Evolutionary conservation across 2,888 invertebrate species (phyloP), one percentile per base, ranked within the genome.

Genomic region (Sinohyriopsis cumingii): DNA sequence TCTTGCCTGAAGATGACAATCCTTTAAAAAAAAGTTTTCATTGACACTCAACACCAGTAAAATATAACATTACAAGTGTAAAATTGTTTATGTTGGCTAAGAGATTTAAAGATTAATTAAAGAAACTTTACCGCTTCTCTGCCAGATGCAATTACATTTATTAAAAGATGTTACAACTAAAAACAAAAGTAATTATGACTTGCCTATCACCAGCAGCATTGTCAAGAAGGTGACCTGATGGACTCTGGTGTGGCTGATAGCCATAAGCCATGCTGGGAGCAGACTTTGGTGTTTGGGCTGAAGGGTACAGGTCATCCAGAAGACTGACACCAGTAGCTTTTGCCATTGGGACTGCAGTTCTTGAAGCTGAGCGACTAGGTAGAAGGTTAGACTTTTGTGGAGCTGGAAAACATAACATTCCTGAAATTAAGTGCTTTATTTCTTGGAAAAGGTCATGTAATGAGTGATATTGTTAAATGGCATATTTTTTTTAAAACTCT

Each of bases 241-340:
- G 70, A 55, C 75, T 70, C 24, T 68, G 74, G 45, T 69, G 67
- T 24, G 15, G 45, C 45, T 45, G 45, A 45, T 12, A 45, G 45
- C 45, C 45, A 45, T n/a, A n/a, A n/a, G 69, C 64, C 33, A 73
- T 73, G 68, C 79, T 76, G 63, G 82, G 80, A 55, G 82, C 78
- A 28, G 79, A 78, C 57, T 78, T 76, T 25, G 80, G 81, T n/a
- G 78, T 69, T 25, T 67, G 79, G 67, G 77, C 72, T 15, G 80
- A 77, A 12, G 80, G 82, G 9, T 85, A 67, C 24, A 88, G 75
- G 64, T 88, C 87, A 68, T 89, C 89, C 9, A 80, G 69, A 22
- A 87, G 80, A 65, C 85, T 87, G 65, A 89, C 81, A 5, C 86
- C 88, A 20, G 82, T 82, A 45, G 87, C 88, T 74, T 84, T 83